These are phyloP conservation scores for Pandemis cinnamomeana DNA, from an alignment of 2,888 invertebrate genomes.

Conservation along the genomic window DNA sequence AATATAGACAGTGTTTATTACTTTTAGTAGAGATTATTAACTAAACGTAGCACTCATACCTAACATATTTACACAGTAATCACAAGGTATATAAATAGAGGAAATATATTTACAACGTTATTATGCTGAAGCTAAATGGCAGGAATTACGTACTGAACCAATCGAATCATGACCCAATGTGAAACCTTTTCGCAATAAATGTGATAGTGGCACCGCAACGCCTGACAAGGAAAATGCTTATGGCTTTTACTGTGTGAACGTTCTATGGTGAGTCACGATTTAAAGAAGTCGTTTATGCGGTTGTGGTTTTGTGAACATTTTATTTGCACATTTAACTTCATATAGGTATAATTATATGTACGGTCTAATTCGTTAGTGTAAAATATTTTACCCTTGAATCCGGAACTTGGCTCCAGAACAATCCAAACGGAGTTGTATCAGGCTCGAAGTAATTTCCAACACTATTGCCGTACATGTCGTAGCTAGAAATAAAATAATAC, in stretches of 20 bases:
- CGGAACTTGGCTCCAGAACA: conserved; percentile 78
- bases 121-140: not conserved
- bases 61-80: no score
- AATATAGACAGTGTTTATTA: no score
- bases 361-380: not conserved
- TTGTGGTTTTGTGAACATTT: no score
- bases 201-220: no score
- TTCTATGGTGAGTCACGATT: no score
- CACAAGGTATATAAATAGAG: not conserved
- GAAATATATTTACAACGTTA: not conserved
- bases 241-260: no score
- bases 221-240: no score
- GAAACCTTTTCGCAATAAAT: no score
- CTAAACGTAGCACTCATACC: no score
- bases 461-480: conserved; percentile 67
- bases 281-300: no score
- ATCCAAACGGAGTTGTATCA: conserved; percentile 66
- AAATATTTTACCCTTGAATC: conserved; percentile 67
- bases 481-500: conserved; percentile 58
- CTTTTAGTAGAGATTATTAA: not conserved
- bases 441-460: conserved; percentile 66
- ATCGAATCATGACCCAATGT: no score
- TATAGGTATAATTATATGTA: not conserved
- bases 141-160: not conserved
- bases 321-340: not conserved